These are phyloP conservation scores for Solenopsis invicta DNA, from an alignment of 1,140 invertebrate species.

Conservation along the genomic window DNA sequence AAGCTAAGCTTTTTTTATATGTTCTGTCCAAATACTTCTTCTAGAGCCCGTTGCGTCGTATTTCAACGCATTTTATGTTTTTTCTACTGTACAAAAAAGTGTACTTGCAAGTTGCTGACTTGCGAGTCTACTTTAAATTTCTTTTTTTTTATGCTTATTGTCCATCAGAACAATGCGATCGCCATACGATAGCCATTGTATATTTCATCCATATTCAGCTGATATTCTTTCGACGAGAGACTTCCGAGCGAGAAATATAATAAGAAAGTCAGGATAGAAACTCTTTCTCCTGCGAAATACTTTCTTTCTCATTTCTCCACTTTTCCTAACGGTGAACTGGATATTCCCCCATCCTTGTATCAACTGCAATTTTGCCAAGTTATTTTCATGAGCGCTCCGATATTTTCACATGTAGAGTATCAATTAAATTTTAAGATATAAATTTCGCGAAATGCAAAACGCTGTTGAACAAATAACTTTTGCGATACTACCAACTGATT, in stretches of 20 bases:
- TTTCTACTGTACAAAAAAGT: background rate
- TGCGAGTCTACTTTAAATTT: background rate
- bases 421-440: background rate
- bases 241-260: conserved; percentile 8
- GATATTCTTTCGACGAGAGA: conserved; percentile 35
- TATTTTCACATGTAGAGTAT: background rate
- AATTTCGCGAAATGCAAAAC: background rate
- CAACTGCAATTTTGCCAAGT: background rate
- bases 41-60: background rate
- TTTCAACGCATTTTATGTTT: background rate
- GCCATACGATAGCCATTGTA: conserved; percentile 8
- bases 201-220: background rate
- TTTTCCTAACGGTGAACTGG: conserved; percentile 24
- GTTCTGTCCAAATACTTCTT: conserved; percentile 14
- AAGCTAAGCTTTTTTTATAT: background rate
- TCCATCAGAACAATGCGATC: background rate
- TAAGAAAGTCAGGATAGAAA: conserved; percentile 25
- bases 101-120: background rate
- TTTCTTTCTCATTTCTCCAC: conserved; percentile 38
- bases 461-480: background rate
- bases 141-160: background rate
- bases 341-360: conserved; percentile 39
- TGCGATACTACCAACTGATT: background rate
- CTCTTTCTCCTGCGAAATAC: conserved; percentile 40
- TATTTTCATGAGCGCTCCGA: background rate